A percentile compares a stretch with the other conserved stretches of the same genome.
Conservation (phyloP, 2,113 vertebrate genomes). For the Donacobius atricapilla region DNA sequence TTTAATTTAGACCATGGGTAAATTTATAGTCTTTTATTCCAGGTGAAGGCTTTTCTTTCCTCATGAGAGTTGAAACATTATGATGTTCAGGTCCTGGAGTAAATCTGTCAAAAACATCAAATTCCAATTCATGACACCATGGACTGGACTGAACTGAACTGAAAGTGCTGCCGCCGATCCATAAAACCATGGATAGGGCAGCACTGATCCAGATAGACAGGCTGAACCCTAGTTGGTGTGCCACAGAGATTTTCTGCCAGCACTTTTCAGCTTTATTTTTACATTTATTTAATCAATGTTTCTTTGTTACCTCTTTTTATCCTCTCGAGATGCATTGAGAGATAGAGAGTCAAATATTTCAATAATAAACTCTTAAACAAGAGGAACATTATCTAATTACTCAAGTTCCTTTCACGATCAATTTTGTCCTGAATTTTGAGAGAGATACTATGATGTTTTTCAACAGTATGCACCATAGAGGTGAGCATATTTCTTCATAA, state of each 20-base stretch:
- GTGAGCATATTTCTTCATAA: not conserved
- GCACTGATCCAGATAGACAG: not conserved
- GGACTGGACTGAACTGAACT: not conserved
- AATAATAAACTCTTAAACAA: not conserved
- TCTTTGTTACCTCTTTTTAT: not conserved
- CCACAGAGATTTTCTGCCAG: not conserved
- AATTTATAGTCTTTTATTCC: not conserved
- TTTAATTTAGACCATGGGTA: not conserved
- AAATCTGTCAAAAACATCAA: not conserved
- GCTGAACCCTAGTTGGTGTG: not conserved
- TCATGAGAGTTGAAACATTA: not conserved
- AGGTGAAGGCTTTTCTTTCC: not conserved
- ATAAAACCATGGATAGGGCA: not conserved
- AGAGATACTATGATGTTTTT: not conserved
- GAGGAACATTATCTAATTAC: not conserved
- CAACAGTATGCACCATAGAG: not conserved
- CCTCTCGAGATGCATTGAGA: not conserved
- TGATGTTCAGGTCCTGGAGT: not conserved
- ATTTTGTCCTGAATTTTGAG: not conserved
- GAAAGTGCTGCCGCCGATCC: fast-evolving
- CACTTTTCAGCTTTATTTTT: not conserved
- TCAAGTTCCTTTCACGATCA: not conserved
- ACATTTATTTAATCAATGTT: not conserved
- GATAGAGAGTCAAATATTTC: not conserved
- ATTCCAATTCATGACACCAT: not conserved